Percentiles rank a stretch among this genome's conserved stretches.
These are phyloP conservation scores for Psettodes erumei DNA, from an alignment of 2,113 vertebrate species.

Conservation along the genomic window DNA sequence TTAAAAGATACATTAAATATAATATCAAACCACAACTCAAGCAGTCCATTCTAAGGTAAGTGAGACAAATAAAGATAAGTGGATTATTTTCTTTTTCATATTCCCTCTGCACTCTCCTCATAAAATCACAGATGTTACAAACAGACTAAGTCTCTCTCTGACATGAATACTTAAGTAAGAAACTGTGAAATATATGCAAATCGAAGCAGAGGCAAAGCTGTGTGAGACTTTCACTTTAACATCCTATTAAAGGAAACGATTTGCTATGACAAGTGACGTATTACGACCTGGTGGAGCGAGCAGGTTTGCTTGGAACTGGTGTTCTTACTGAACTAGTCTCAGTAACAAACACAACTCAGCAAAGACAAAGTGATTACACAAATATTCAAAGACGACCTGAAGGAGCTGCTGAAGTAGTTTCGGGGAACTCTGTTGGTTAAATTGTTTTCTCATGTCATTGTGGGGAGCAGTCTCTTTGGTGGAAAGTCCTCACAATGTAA, in stretches of 20 bases:
- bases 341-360: neutral
- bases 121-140: neutral
- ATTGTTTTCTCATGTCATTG: no score
- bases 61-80: neutral
- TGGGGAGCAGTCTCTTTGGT: no score
- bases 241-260: neutral
- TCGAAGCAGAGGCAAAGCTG: neutral
- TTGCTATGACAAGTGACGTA: neutral
- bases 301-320: neutral
- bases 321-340: neutral
- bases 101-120: slow-evolving; percentile 8
- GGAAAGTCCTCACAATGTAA: no score
- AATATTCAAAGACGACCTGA: no score
- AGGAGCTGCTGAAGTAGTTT: neutral
- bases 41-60: neutral
- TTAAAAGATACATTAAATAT: neutral
- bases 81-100: neutral
- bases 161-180: neutral
- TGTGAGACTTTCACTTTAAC: neutral
- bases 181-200: slow-evolving; percentile 5
- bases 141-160: neutral
- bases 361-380: no score
- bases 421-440: neutral
- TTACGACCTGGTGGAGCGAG: neutral
- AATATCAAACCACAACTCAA: neutral